Evolutionary conservation across 2,888 invertebrate genomes (phyloP).

Genomic region (Dusona sp.): DNA sequence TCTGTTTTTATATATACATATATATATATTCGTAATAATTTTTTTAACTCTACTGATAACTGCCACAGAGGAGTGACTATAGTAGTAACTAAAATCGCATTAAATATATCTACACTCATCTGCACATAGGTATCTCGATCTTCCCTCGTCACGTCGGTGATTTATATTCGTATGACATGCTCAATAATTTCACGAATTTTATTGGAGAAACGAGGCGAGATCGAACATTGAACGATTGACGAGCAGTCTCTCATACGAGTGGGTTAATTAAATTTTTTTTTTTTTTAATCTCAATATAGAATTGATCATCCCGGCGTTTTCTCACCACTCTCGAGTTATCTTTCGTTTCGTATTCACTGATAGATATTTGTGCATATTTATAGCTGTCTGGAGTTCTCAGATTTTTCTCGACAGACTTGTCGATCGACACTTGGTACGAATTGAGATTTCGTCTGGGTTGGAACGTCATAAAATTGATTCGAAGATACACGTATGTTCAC

Average conservation of each 20-base stretch:
- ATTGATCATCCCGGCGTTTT: conserved; percentile 32
- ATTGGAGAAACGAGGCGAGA: conserved; percentile 60
- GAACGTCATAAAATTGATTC: neutral
- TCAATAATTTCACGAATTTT: conserved; percentile 64
- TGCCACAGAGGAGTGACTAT: conserved; percentile 36
- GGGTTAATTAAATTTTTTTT: conserved; percentile 63
- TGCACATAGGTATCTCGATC: conserved; percentile 44
- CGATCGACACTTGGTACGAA: conserved; percentile 10
- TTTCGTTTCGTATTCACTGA: conserved; percentile 9
- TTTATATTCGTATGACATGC: conserved; percentile 61
- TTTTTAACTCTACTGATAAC: conserved; percentile 40
- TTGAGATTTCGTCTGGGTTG: neutral
- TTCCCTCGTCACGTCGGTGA: conserved; percentile 36
- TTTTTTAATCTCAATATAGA: conserved; percentile 53
- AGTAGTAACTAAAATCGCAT: conserved; percentile 17
- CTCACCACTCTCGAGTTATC: conserved; percentile 28
- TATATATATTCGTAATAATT: conserved; percentile 24
- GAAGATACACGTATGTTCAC: neutral
- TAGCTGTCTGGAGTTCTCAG: conserved; percentile 7
- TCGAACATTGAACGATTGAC: conserved; percentile 61
- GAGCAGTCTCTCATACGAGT: conserved; percentile 51
- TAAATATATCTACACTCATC: conserved; percentile 27
- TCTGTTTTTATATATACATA: conserved; percentile 24
- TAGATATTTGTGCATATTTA: conserved; percentile 6
- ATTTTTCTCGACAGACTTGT: conserved; percentile 20